These are phyloP conservation scores for Uloborus plumipes DNA, from an alignment of 2,888 invertebrate genomes.

Conservation along the genomic window DNA sequence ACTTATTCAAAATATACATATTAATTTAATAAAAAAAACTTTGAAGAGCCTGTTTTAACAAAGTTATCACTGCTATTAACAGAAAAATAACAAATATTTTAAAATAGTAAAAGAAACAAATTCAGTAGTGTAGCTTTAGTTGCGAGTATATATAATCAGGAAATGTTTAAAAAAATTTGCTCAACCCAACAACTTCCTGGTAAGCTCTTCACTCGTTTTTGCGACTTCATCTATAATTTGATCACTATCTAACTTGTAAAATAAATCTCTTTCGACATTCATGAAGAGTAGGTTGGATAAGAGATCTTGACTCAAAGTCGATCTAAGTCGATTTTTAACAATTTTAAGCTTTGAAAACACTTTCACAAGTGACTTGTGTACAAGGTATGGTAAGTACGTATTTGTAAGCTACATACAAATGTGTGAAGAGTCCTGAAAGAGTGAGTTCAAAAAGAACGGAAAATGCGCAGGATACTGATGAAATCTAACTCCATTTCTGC, in stretches of 20 bases:
- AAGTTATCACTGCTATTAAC: no score
- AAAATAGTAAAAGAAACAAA: no score
- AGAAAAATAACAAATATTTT: no score
- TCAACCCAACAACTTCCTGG: conserved; percentile 7
- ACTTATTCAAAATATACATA: no score
- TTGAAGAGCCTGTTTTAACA: no score
- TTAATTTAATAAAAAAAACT: no score
- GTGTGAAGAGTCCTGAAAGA: neutral
- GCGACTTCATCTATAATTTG: conserved; percentile 9
- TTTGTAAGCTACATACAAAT: conserved; percentile 7
- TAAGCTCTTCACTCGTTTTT: conserved; percentile 3
- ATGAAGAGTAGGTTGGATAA: conserved; percentile 7
- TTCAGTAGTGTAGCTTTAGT: no score
- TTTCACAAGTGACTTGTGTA: conserved; percentile 6
- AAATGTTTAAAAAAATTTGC: neutral
- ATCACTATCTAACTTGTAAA: neutral
- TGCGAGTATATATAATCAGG: neutral
- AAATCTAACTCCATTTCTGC: conserved; percentile 5
- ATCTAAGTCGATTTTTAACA: conserved; percentile 10
- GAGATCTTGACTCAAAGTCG: conserved; percentile 9
- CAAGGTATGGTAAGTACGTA: conserved; percentile 8
- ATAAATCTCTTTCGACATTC: conserved; percentile 9
- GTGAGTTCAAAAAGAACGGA: conserved; percentile 5
- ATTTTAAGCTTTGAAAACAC: conserved; percentile 5
- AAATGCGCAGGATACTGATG: conserved; percentile 4